A percentile compares a stretch with the other conserved stretches of the same genome.
These are phyloP conservation scores for Bemisia tabaci DNA, from an alignment of 1,140 invertebrate species.

Conservation along the genomic window DNA sequence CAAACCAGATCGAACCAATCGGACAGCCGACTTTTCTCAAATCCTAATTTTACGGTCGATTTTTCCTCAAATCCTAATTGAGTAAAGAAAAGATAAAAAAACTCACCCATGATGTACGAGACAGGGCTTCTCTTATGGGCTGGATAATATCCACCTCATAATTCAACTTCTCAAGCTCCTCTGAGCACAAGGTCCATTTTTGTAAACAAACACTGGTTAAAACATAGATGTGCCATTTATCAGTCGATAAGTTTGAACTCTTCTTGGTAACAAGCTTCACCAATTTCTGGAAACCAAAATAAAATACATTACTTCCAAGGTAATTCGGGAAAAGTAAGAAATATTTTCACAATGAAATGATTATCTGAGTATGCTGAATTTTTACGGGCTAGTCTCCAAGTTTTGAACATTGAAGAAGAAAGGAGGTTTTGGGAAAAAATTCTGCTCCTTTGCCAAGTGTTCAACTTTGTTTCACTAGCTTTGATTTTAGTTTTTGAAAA, in stretches of 20 bases:
- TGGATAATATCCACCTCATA: constrained; percentile 49
- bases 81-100: too few relatives aligned
- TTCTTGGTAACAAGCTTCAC: constrained; percentile 38
- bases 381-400: constrained; percentile 17
- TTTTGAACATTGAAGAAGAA: background rate
- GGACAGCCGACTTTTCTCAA: too few relatives aligned
- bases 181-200: constrained; percentile 45
- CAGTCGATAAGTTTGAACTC: constrained; percentile 14
- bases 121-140: constrained; percentile 43
- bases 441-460: too few relatives aligned
- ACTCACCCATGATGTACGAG: constrained; percentile 41
- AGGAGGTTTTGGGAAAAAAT: background rate
- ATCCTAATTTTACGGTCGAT: too few relatives aligned
- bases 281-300: constrained; percentile 41
- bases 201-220: constrained; percentile 50
- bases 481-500: too few relatives aligned
- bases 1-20: too few relatives aligned
- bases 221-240: constrained; percentile 43
- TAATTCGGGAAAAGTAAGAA: too few relatives aligned
- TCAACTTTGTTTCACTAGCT: too few relatives aligned
- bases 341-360: too few relatives aligned
- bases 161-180: constrained; percentile 41
- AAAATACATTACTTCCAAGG: too few relatives aligned
- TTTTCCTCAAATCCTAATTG: too few relatives aligned
- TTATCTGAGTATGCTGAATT: too few relatives aligned